A percentile compares a stretch with the other conserved stretches of the same genome.
Evolutionary conservation across 2,113 vertebrate species (phyloP).

Genomic region (Phrynocephalus versicolor): DNA sequence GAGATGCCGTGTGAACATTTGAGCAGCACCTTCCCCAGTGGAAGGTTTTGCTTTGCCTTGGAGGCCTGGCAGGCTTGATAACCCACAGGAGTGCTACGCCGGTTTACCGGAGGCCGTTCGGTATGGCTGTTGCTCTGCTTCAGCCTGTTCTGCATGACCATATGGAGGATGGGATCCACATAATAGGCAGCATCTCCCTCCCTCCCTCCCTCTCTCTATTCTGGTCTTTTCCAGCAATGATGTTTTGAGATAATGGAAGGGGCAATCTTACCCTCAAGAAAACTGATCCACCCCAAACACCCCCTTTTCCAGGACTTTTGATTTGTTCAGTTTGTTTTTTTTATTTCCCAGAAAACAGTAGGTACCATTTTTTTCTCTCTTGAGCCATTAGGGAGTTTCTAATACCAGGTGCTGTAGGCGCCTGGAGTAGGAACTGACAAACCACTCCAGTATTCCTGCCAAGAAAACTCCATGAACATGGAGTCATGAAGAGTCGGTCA

Average conservation of each 20-base stretch:
- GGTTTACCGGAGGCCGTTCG: slow-evolving; percentile 83
- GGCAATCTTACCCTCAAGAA: slow-evolving; percentile 72
- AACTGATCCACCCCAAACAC: slow-evolving; percentile 2
- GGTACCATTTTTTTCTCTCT: not conserved
- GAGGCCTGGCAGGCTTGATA: slow-evolving; percentile 86
- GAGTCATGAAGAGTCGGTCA: no score
- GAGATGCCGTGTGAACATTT: slow-evolving; percentile 75
- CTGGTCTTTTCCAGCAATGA: slow-evolving; percentile 77
- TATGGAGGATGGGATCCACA: slow-evolving; percentile 65
- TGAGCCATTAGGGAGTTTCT: not conserved
- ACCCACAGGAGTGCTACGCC: slow-evolving; percentile 81
- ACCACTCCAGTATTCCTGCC: no score
- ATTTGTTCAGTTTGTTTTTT: not conserved
- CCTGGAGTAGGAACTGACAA: no score
- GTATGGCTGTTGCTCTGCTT: slow-evolving; percentile 66
- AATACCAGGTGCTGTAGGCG: no score
- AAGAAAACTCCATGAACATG: no score
- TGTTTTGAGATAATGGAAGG: slow-evolving; percentile 89
- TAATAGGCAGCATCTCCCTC: slow-evolving; percentile 66
- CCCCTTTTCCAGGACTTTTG: slow-evolving; percentile 36
- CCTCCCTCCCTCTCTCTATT: slow-evolving; percentile 63
- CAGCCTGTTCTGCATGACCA: slow-evolving; percentile 76
- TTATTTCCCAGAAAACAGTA: not conserved
- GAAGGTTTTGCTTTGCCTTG: slow-evolving; percentile 86
- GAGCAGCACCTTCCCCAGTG: slow-evolving; percentile 75